Base-by-base conservation (phyloP, 2,888 invertebrate genomes). In the Buathra laborator region DNA sequence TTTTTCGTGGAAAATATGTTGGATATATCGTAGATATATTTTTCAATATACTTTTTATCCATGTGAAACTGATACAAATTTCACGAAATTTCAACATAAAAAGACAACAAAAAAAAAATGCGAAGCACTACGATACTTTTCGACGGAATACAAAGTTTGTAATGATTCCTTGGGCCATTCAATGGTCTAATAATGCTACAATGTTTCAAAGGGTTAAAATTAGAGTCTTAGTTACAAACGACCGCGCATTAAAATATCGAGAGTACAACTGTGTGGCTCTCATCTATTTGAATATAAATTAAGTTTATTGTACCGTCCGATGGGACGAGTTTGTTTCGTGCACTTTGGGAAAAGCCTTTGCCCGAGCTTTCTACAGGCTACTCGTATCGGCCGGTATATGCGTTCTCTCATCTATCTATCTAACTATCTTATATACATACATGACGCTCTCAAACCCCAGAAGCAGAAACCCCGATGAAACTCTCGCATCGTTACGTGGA, bases 401-500 rank as follows among this genome's bases (percentile, higher is more conserved):
- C 46, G 29, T 64, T 14, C 0, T 14, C 2, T 9, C 48, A 24
- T 44, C 7, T 32, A 29, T 19, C 14, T 9, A 29, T 62, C 62
- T 62, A 29, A 37, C 37, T n/a, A 29, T 29, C 43, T 32, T 10
- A 2, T 53, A 14, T 37, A 14, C n/a, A 3, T 48, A 32, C 19
- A 32, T 32, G n/a, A 64, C 48, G n/a, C 48, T 75, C 48, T 37
- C 16, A 29, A 62, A 10, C 68, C 19, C 51, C 62, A 64, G 56
- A 72, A 29, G 37, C 12, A 44, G 56, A 80, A 72, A 43, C 72
- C 37, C 10, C 19, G 53, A 19, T 4, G 56, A 84, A 81, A 74
- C 68, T 74, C 71, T 72, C 51, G 77, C 67, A 48, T 72, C 77
- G 84, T 81, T 77, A 77, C 71, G 70, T 48, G 74, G 84, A 75